phyloP scores from a whole-genome alignment of 2,113 vertebrate genomes.

The Scomber japonicus region DNA sequence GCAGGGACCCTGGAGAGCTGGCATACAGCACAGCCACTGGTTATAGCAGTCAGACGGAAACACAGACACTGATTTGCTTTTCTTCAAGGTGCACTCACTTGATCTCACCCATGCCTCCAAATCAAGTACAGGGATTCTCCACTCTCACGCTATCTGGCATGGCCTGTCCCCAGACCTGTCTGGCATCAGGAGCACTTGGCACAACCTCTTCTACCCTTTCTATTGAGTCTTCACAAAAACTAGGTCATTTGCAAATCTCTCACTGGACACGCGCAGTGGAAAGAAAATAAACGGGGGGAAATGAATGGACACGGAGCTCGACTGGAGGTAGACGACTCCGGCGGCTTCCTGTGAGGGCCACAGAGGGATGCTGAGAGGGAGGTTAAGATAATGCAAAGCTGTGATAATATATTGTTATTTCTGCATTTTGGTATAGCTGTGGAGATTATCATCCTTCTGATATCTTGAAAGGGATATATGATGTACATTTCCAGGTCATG shows the following conservation, averaged over 20 bases:
- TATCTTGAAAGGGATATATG: neutral
- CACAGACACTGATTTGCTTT: constrained; percentile 17
- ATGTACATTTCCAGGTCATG: too few species aligned
- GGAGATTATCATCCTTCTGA: constrained; percentile 16
- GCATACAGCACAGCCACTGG: constrained; percentile 20
- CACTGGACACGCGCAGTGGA: constrained; percentile 61
- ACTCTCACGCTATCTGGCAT: constrained; percentile 61
- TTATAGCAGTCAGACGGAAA: constrained; percentile 46
- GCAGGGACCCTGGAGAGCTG: constrained; percentile 27
- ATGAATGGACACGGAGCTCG: constrained; percentile 47
- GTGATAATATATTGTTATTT: constrained; percentile 46
- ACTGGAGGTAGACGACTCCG: constrained; percentile 58
- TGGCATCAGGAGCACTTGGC: constrained; percentile 73
- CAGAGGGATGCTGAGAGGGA: constrained; percentile 53
- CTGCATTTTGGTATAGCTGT: constrained; percentile 14
- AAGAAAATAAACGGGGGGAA: constrained; percentile 75
- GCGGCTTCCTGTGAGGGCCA: constrained; percentile 68
- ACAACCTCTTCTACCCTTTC: constrained; percentile 60
- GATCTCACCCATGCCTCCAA: constrained; percentile 6
- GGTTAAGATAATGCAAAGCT: constrained; percentile 56
- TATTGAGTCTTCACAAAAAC: constrained; percentile 80
- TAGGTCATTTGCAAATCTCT: constrained; percentile 79
- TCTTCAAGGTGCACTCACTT: neutral
- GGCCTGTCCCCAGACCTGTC: constrained; percentile 59
- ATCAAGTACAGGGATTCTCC: constrained; percentile 38